phyloP scores from a whole-genome alignment of 2,888 invertebrate genomes.

The Amiota communis region DNA sequence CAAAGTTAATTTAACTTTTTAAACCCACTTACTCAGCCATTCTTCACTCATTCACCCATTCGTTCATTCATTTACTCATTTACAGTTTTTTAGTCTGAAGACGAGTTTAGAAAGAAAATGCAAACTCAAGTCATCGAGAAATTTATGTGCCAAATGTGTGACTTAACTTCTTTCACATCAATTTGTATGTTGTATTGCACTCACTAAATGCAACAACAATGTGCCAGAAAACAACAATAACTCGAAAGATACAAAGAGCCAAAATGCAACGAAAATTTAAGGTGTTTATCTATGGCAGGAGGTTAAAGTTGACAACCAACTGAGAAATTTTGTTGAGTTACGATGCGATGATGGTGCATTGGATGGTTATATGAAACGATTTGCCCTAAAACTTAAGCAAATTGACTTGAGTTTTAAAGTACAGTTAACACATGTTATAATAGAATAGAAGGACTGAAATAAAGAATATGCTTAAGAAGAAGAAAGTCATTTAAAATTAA shows the following conservation, averaged over 20 bases:
- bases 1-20: too few relatives aligned
- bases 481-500: too few relatives aligned
- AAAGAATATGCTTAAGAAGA: too few relatives aligned
- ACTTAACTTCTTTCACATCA: conserved; percentile 65
- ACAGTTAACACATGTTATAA: neutral
- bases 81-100: neutral
- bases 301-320: conserved; percentile 56
- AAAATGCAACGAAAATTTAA: conserved; percentile 32
- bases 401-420: neutral
- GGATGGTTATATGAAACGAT: neutral
- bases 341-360: conserved; percentile 16
- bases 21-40: conserved; percentile 41
- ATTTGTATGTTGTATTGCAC: conserved; percentile 15
- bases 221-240: conserved; percentile 8
- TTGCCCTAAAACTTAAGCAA: neutral
- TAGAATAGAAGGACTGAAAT: neutral
- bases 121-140: conserved; percentile 43
- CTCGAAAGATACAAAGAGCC: conserved; percentile 12
- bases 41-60: neutral
- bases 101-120: conserved; percentile 38
- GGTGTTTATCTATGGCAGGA: conserved; percentile 55
- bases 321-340: conserved; percentile 38
- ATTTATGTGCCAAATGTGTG: conserved; percentile 65
- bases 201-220: conserved; percentile 1
- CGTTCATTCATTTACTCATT: neutral